Evolutionary conservation across 2,113 vertebrate species (phyloP), one percentile per base, ranked within the genome.

Genomic region (Oreochromis aureus): DNA sequence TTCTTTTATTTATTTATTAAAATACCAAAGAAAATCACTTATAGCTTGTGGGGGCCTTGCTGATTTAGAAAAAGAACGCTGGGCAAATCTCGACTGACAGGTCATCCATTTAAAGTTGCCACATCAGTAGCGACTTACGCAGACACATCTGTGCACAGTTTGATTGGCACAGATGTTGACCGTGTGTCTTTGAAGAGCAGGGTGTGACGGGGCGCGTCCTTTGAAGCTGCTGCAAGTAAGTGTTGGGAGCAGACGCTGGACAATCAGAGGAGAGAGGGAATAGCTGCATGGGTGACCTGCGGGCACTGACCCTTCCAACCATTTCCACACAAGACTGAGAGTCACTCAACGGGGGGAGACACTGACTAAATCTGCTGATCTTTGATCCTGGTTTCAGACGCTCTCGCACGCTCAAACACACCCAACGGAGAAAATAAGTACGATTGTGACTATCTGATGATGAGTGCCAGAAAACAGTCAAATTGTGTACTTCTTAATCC

Each of bases 251-350:
- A 71, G 85, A 87, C 58, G 4, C 12, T 59, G 76, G 51, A 78
- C 86, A 58, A 48, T 82, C 71, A 12, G 44, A 82, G 76, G 51
- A 83, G 78, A 32, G 24, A 32, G 71, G 78, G 39, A 24, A 12
- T 7, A 18, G 53, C 13, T 16, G 22, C 18, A 1, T 6, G 86
- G 92, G 91, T 93, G 92, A 48, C 81, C 69, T 48, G 3, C 69
- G 34, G 87, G 59, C 86, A 10, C 66, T 91, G 94, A 94, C 92
- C 93, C 91, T 6, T 88, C 84, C 56, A 39, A 81, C 48, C 83
- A 7, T 87, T 79, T 86, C 85, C 88, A 93, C 87, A 91, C 86
- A 53, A 73, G 83, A 15, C 13, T 39, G 90, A 82, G 81, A 93
- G 46, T 91, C 90, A 90, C 83, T 93, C 90, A 90, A 1, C 86